A percentile compares a stretch with the other conserved stretches of the same genome.
Evolutionary conservation across 2,113 vertebrate genomes (phyloP).

Genomic region (Thamnophis sirtalis): DNA sequence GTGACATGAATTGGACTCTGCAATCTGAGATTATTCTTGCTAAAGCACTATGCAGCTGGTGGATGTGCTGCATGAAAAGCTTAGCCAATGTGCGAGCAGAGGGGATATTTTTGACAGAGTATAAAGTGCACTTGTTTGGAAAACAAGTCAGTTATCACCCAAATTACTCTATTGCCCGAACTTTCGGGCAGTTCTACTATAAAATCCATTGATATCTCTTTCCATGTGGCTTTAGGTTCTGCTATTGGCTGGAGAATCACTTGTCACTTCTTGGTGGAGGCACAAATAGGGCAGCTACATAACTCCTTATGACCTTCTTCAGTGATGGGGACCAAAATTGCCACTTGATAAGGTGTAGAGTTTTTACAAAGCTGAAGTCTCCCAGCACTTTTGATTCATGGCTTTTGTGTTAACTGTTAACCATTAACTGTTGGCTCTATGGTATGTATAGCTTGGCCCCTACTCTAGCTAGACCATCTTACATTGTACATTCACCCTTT

Average conservation of each 20-base stretch:
- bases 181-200: neutral
- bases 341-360: too few species aligned
- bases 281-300: too few species aligned
- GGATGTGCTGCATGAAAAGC: neutral
- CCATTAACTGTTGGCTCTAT: too few species aligned
- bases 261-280: too few species aligned
- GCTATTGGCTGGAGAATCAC: neutral
- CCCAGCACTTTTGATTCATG: too few species aligned
- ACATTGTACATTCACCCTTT: too few species aligned
- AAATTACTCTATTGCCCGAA: neutral
- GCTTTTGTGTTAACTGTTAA: too few species aligned
- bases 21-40: neutral
- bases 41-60: neutral
- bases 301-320: too few species aligned
- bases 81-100: neutral
- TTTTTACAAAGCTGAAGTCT: too few species aligned
- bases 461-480: too few species aligned
- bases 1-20: neutral
- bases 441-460: too few species aligned
- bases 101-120: neutral
- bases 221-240: neutral
- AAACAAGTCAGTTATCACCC: neutral
- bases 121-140: neutral
- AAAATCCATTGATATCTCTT: neutral
- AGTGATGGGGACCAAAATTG: too few species aligned